These are phyloP conservation scores for Penaeus indicus DNA, from an alignment of 1,140 invertebrate genomes.

Conservation along the genomic window DNA sequence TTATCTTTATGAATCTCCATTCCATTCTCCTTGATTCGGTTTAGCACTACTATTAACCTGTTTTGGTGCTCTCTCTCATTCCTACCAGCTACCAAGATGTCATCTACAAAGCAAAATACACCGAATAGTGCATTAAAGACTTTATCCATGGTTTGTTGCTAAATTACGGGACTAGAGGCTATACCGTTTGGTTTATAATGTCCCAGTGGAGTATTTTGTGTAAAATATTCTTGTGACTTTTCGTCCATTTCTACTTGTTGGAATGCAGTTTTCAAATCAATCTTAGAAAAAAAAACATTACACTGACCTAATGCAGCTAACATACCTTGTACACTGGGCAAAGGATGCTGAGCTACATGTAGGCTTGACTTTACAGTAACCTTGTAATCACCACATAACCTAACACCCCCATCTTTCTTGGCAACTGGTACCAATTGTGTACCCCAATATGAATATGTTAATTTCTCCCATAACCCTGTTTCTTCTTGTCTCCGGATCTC, in stretches of 20 bases:
- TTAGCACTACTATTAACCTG: background rate
- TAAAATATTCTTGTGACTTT: slow-evolving; percentile 7
- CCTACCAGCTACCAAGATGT: background rate
- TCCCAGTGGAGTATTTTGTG: background rate
- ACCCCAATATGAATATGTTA: slow-evolving; percentile 4
- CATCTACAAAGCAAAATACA: slow-evolving; percentile 7
- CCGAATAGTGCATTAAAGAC: background rate
- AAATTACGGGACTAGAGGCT: background rate
- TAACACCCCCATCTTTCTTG: slow-evolving; percentile 8
- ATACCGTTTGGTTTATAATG: background rate
- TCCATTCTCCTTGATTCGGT: background rate
- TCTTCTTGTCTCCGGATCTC: background rate
- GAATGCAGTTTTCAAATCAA: background rate
- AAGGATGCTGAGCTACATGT: background rate
- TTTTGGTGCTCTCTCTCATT: background rate
- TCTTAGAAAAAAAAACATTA: background rate
- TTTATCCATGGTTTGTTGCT: slow-evolving; percentile 19
- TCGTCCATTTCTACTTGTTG: background rate
- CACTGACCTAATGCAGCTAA: slow-evolving; percentile 3
- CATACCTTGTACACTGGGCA: background rate
- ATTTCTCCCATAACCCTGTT: background rate
- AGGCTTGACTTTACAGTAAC: background rate
- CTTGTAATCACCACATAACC: background rate
- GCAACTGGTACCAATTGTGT: background rate
- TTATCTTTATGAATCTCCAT: background rate